These are phyloP conservation scores for Drosophila ficusphila DNA, from an alignment of 1,140 invertebrate genomes.

Conservation along the genomic window DNA sequence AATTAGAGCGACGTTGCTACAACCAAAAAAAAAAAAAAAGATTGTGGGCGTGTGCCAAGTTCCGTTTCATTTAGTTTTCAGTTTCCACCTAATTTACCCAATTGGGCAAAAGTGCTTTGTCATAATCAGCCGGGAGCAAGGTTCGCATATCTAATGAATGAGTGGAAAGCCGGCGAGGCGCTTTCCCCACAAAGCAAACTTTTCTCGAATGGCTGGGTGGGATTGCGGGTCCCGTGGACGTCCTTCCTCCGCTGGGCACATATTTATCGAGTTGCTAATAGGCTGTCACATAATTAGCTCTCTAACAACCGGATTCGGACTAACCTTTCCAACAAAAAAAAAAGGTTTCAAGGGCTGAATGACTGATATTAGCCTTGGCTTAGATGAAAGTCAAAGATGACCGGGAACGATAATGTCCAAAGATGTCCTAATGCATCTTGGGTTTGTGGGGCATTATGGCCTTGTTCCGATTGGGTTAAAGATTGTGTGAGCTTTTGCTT, in stretches of 20 bases:
- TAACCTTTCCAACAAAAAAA: constrained; percentile 3
- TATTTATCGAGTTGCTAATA: constrained; percentile 83
- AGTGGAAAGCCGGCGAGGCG: constrained; percentile 18
- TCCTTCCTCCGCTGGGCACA: constrained; percentile 62
- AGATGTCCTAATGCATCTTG: constrained; percentile 59
- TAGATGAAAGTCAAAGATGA: constrained; percentile 72
- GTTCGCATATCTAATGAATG: constrained; percentile 82
- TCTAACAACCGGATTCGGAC: constrained; percentile 66
- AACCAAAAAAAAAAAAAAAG: constrained; percentile 53
- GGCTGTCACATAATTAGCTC: constrained; percentile 81
- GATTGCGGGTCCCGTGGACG: background rate
- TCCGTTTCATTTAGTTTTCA: constrained; percentile 82
- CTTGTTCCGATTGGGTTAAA: constrained; percentile 30
- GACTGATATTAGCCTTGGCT: constrained; percentile 71
- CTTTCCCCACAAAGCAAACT: constrained; percentile 54
- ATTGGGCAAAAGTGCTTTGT: constrained; percentile 82
- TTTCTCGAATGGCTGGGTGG: constrained; percentile 29
- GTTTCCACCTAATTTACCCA: constrained; percentile 82
- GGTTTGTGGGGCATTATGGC: background rate
- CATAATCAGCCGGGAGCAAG: constrained; percentile 81
- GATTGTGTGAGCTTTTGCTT: constrained; percentile 20
- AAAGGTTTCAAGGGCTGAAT: constrained; percentile 48
- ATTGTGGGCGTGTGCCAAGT: constrained; percentile 73
- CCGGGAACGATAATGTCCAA: constrained; percentile 64
- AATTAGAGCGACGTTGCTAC: constrained; percentile 68